Conservation (phyloP, 2,113 vertebrate species). For the Oenanthe oenanthe region DNA sequence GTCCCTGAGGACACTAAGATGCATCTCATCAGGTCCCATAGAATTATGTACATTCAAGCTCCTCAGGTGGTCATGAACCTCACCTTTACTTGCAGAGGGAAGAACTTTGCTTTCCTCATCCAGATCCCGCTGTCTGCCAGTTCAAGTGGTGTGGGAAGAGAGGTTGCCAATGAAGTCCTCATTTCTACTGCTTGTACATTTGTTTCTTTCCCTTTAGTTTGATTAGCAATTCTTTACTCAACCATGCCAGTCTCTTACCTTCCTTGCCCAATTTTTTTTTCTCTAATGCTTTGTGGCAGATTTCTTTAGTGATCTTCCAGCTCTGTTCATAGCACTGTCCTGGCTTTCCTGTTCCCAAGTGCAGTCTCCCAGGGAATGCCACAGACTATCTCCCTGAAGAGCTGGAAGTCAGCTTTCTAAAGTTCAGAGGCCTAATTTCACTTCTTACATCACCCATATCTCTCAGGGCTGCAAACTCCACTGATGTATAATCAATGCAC, state of each 20-base stretch:
- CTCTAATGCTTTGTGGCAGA: not conserved
- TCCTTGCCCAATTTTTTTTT: not conserved
- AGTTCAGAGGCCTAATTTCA: not conserved
- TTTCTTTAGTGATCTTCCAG: not conserved
- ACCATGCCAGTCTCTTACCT: rapidly evolving
- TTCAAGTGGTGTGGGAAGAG: not conserved
- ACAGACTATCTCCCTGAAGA: not conserved
- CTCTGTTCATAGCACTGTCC: not conserved
- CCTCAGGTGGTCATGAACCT: not conserved
- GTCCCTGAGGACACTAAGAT: not conserved
- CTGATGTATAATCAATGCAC: rapidly evolving
- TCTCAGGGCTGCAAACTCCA: not conserved
- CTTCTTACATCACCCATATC: not conserved
- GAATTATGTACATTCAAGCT: not conserved
- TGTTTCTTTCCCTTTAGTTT: not conserved
- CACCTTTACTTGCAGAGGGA: not conserved
- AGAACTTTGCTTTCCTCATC: not conserved
- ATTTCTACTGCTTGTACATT: not conserved
- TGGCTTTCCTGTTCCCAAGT: too few relatives aligned
- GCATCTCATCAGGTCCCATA: too few relatives aligned
- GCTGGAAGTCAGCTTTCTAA: not conserved
- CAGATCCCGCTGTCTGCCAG: not conserved
- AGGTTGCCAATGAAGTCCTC: not conserved
- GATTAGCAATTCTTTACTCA: not conserved
- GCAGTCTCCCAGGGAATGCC: not conserved